Base-by-base conservation (phyloP, 2,888 invertebrate genomes). In the Lasioglossum vierecki region DNA sequence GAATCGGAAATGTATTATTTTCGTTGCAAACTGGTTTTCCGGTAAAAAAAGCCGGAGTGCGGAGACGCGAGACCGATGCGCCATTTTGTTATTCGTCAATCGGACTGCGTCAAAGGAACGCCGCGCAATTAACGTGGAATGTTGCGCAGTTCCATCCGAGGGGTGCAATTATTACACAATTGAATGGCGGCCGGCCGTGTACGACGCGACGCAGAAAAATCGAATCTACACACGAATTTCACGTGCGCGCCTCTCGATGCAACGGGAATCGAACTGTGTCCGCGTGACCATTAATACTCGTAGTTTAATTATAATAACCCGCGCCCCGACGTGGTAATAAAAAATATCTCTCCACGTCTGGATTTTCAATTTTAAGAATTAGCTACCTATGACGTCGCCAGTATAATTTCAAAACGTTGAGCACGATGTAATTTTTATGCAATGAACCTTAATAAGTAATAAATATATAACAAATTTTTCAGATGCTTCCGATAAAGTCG, bases 81-180 rank as follows among this genome's bases (percentile, higher is more conserved):
- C 35, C 35, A 66, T 83, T 81, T 83, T 53, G 53, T 81, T 72
- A 76, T 46, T 66, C 81, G 44, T 72, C 76, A 72, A 80, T 83
- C 63, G 81, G 60, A 30, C 46, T 41, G 72, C 18, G n/a, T 63
- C 75, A 30, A 70, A 60, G 39, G 57, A 80, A 80, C 30, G 63
- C 63, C 71, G 63, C 57, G 63, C 57, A 79, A 87, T 84, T 79
- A 80, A 46, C 74, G 57, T 49, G 49, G 49, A 77, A 85, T 82
- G 73, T 57, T 73, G 71, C 22, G 72, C 68, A 41, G 74, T 49
- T 53, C 53, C 70, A 77, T 77, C 30, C 49, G 63, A 46, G 13
- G 44, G 75, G 74, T 74, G 41, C 60, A 85, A 85, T 85, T 68
- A 75, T 44, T 66, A 70, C 72, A 78, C 85, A 75, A 60, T 60